These are phyloP conservation scores for Podabrus alpinus DNA, from an alignment of 2,888 invertebrate genomes.

Conservation along the genomic window DNA sequence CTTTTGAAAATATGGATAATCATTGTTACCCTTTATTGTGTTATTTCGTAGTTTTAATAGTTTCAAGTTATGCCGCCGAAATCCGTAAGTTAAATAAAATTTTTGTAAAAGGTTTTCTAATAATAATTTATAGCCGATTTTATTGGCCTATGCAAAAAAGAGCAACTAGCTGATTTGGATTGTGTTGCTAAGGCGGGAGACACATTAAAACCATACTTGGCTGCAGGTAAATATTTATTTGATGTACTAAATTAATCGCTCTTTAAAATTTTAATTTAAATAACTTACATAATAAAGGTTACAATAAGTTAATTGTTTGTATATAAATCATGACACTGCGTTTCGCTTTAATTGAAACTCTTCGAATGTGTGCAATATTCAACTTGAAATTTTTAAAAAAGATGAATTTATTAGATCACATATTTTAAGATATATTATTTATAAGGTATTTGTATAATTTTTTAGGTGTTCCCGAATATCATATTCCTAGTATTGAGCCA, in stretches of 20 bases:
- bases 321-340: no score
- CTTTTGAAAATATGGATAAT: neutral
- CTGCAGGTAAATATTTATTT: slow-evolving; percentile 51
- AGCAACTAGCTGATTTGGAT: slow-evolving; percentile 56
- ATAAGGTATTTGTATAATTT: no score
- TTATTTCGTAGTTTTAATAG: neutral
- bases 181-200: slow-evolving; percentile 59
- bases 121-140: slow-evolving; percentile 58
- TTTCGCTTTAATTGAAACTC: no score
- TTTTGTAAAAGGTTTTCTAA: neutral
- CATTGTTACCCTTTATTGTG: neutral
- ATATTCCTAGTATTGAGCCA: slow-evolving; percentile 63
- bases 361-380: no score
- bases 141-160: slow-evolving; percentile 59
- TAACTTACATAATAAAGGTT: no score
- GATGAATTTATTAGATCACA: no score
- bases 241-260: no score
- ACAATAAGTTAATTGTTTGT: no score
- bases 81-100: neutral
- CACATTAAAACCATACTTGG: slow-evolving; percentile 56
- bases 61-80: neutral
- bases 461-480: slow-evolving; percentile 59
- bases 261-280: no score
- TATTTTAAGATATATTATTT: no score
- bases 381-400: no score